Conservation (phyloP, 2,888 invertebrate species). For the Chrysotoxum bicinctum region DNA sequence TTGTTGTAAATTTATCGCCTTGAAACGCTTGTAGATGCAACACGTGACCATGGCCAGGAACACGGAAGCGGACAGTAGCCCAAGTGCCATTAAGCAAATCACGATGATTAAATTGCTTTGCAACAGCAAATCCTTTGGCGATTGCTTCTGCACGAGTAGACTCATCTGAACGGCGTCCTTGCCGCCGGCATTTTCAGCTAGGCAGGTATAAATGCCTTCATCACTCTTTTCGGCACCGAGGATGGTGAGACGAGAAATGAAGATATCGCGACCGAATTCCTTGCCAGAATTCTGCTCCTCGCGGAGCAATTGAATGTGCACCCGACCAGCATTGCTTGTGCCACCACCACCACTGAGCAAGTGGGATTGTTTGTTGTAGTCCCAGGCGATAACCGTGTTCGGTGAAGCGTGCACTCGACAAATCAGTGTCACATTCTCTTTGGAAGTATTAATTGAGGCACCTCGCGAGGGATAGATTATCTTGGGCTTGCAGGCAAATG, state of each 20-base stretch:
- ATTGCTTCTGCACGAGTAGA: conserved; percentile 77
- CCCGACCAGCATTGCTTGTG: conserved; percentile 73
- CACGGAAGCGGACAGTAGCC: conserved; percentile 78
- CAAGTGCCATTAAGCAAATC: conserved; percentile 78
- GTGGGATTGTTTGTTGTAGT: conserved; percentile 83
- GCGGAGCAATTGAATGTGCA: conserved; percentile 77
- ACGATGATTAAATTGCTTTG: conserved; percentile 78
- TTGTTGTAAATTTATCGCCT: conserved; percentile 75
- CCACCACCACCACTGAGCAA: not conserved
- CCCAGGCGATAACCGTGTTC: conserved; percentile 88
- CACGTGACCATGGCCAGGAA: conserved; percentile 78
- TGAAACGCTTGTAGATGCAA: conserved; percentile 78
- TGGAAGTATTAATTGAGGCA: conserved; percentile 85
- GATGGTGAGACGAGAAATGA: conserved; percentile 84
- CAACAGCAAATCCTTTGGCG: conserved; percentile 75
- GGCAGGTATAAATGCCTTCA: conserved; percentile 89
- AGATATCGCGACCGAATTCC: conserved; percentile 77
- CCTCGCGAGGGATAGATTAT: conserved; percentile 85
- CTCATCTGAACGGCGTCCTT: conserved; percentile 87
- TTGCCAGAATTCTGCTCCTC: conserved; percentile 79
- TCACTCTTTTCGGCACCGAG: conserved; percentile 85
- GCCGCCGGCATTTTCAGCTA: conserved; percentile 91
- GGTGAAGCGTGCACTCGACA: conserved; percentile 91
- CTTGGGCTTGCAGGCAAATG: conserved; percentile 91
- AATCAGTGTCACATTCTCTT: conserved; percentile 87